These are phyloP conservation scores for Hololepta plana DNA, from an alignment of 2,888 invertebrate species.

Conservation along the genomic window DNA sequence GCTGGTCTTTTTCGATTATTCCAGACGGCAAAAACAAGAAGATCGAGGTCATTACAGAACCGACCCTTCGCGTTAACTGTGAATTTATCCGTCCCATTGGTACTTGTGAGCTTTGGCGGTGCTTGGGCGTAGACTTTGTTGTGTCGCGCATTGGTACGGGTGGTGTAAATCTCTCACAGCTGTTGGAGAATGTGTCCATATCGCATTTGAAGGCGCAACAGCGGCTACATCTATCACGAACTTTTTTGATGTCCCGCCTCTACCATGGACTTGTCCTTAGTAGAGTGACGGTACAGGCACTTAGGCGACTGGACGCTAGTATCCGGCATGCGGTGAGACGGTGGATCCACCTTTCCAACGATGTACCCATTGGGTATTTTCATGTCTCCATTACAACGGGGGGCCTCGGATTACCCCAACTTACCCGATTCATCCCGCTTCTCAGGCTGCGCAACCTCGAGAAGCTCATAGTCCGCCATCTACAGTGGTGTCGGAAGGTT, in stretches of 20 bases:
- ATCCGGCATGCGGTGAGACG: constrained; percentile 14
- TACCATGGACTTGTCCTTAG: constrained; percentile 17
- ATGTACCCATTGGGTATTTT: constrained; percentile 16
- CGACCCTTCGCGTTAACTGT: not conserved
- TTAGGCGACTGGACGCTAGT: constrained; percentile 15
- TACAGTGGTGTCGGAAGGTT: too few relatives aligned
- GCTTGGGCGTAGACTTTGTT: constrained; percentile 16
- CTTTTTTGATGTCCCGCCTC: constrained; percentile 15
- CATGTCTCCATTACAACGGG: constrained; percentile 15
- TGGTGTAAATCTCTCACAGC: constrained; percentile 10
- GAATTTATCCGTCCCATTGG: not conserved
- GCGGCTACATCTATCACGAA: constrained; percentile 14
- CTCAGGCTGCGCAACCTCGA: constrained; percentile 11
- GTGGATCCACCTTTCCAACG: constrained; percentile 17
- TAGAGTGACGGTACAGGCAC: constrained; percentile 1
- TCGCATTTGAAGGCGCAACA: constrained; percentile 19
- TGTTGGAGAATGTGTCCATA: constrained; percentile 12
- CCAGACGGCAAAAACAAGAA: constrained; percentile 12
- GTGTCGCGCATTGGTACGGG: too few relatives aligned
- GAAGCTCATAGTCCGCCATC: constrained; percentile 10
- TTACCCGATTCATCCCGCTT: constrained; percentile 10
- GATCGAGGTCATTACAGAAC: constrained; percentile 2
- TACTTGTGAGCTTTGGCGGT: constrained; percentile 6
- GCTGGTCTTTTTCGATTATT: constrained; percentile 13
- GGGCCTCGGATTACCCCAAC: constrained; percentile 12